phyloP scores from a whole-genome alignment of 30 jellyfish, hydroid and myxozoan species.

The Phacellophora camtschatica region DNA sequence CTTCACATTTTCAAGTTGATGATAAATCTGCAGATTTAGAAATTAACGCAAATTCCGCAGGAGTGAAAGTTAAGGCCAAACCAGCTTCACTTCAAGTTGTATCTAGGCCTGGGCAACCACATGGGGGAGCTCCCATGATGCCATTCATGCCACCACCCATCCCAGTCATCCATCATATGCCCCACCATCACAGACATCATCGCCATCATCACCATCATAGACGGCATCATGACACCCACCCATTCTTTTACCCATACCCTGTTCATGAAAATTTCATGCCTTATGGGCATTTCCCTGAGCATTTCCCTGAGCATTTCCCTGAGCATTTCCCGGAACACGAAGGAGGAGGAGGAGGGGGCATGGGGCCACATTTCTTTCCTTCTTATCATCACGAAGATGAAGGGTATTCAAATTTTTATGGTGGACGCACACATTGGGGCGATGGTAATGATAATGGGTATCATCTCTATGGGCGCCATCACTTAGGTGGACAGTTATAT shows the following conservation, averaged over 20 bases:
- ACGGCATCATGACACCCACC: conserved; percentile 72
- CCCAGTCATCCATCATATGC: conserved; percentile 65
- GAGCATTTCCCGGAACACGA: conserved; percentile 23
- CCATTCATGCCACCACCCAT: conserved; percentile 88
- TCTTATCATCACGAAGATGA: conserved; percentile 50
- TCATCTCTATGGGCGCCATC: conserved; percentile 35
- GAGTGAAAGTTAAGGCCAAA: conserved; percentile 92
- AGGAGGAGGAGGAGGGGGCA: conserved; percentile 7
- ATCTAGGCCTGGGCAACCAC: conserved; percentile 89
- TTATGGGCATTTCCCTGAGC: conserved; percentile 1
- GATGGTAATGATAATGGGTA: conserved; percentile 62
- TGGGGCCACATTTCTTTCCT: conserved; percentile 56
- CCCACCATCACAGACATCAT: conserved; percentile 67
- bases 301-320: not conserved
- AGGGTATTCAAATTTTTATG: conserved; percentile 49
- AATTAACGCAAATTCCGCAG: conserved; percentile 96
- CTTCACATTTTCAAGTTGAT: conserved; percentile 93
- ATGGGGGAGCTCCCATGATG: conserved; percentile 39
- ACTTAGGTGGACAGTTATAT: conserved; percentile 37
- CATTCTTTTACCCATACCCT: not conserved
- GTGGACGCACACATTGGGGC: conserved; percentile 64
- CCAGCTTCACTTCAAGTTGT: conserved; percentile 97
- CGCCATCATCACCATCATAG: conserved; percentile 87
- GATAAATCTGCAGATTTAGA: conserved; percentile 93
- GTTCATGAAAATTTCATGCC: conserved; percentile 50